Evolutionary conservation across 92 coral and sea anemone genomes (phyloP).

Genomic region (Parazoanthus darwini): DNA sequence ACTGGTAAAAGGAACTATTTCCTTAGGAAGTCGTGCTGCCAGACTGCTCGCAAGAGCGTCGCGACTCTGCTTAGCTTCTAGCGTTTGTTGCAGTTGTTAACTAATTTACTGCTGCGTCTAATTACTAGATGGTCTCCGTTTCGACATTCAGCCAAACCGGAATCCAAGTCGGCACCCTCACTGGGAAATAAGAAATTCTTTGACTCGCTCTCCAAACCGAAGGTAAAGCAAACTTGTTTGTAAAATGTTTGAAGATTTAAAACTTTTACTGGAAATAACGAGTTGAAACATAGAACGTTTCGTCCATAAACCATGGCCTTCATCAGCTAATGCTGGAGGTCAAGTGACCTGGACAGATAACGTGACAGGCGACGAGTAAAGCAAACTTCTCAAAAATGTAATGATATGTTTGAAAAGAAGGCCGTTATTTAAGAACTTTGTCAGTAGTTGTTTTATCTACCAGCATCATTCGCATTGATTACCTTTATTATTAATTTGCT

Average conservation of each 20-base stretch:
- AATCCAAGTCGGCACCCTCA: conserved; percentile 65
- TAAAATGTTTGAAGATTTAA: no score
- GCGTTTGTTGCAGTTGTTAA: neutral
- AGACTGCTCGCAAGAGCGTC: neutral
- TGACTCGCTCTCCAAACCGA: conserved; percentile 95
- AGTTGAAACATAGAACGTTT: no score
- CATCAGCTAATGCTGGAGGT: no score
- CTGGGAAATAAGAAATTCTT: conserved; percentile 88
- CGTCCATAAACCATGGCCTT: no score
- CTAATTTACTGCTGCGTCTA: neutral
- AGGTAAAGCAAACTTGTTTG: conserved; percentile 53
- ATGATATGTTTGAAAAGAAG: neutral
- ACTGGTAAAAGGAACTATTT: no score
- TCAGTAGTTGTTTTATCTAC: neutral
- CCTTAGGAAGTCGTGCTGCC: neutral
- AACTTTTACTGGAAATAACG: no score
- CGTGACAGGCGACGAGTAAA: conserved; percentile 39
- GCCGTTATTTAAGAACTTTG: neutral
- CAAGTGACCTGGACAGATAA: no score
- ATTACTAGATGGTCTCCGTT: conserved; percentile 92
- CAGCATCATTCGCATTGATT: neutral
- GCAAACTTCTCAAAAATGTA: neutral
- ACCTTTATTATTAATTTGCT: neutral
- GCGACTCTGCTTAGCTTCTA: no score
- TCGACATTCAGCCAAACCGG: conserved; percentile 96